Percentiles rank a stretch among this genome's conserved stretches.
Evolutionary conservation across 1,140 invertebrate species (phyloP).

Genomic region (Orchestia grillus): DNA sequence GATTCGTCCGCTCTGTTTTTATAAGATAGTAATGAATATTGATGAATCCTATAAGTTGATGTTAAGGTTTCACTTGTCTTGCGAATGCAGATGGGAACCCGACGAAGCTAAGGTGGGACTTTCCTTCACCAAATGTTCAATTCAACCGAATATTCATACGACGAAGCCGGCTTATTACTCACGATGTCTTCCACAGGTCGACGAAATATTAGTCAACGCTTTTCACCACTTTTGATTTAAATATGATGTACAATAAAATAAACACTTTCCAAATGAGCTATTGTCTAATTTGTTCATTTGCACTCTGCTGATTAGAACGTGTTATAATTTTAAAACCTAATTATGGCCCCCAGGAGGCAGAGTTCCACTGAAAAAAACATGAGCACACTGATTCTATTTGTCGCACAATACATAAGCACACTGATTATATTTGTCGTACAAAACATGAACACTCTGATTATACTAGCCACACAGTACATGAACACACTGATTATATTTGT

Average conservation of each 20-base stretch:
- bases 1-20: neutral
- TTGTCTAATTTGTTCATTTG: neutral
- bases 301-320: neutral
- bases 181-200: neutral
- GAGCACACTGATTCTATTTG: neutral
- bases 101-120: neutral
- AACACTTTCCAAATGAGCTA: neutral
- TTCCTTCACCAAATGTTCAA: neutral
- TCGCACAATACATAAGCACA: no score
- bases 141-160: neutral
- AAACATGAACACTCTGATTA: no score
- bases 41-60: neutral
- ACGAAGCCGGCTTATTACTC: neutral
- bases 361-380: neutral
- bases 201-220: neutral
- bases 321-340: neutral
- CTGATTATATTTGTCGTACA: no score
- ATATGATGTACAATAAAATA: neutral
- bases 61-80: neutral
- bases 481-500: neutral
- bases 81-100: neutral
- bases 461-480: no score
- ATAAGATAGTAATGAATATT: neutral
- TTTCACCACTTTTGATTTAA: neutral
- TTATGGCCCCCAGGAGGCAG: neutral